These are phyloP conservation scores for Lacanobia oleracea DNA, from an alignment of 2,888 invertebrate species.

Conservation along the genomic window DNA sequence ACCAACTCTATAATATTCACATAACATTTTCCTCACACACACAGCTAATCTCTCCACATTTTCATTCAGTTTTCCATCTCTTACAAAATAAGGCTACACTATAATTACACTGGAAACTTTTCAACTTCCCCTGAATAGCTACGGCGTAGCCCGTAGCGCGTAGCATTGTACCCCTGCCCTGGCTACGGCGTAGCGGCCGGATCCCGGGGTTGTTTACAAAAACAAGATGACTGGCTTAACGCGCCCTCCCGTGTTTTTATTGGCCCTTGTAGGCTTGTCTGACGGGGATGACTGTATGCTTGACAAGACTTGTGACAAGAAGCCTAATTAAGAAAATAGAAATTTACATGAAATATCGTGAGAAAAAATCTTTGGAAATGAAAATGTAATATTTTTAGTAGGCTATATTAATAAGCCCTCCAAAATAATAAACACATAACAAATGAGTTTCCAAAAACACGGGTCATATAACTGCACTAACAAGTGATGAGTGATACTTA, in stretches of 20 bases:
- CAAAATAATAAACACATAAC: no score
- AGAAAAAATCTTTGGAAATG: no score
- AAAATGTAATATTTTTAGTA: no score
- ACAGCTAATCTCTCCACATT: conserved; percentile 48
- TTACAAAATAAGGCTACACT: conserved; percentile 58
- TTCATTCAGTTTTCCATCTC: conserved; percentile 36
- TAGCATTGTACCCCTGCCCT: conserved; percentile 59
- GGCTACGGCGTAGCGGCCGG: conserved; percentile 67
- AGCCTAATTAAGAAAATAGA: not conserved
- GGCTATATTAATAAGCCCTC: no score
- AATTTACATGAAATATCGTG: not conserved
- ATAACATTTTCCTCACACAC: conserved; percentile 41
- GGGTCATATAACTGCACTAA: no score
- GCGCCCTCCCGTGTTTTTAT: conserved; percentile 83
- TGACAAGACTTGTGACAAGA: conserved; percentile 45
- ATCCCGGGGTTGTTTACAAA: conserved; percentile 84
- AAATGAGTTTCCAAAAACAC: no score
- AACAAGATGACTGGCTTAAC: conserved; percentile 88
- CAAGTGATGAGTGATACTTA: no score
- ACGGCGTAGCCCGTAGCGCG: conserved; percentile 60
- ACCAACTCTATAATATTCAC: conserved; percentile 14
- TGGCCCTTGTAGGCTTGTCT: conserved; percentile 83
- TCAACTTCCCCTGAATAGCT: conserved; percentile 61
- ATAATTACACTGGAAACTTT: conserved; percentile 66
- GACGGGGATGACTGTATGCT: conserved; percentile 70